Evolutionary conservation across 2,797 vertebrate genomes (phyloP), one percentile per base, ranked within the genome.

Genomic region (Coccyzus lansbergi): DNA sequence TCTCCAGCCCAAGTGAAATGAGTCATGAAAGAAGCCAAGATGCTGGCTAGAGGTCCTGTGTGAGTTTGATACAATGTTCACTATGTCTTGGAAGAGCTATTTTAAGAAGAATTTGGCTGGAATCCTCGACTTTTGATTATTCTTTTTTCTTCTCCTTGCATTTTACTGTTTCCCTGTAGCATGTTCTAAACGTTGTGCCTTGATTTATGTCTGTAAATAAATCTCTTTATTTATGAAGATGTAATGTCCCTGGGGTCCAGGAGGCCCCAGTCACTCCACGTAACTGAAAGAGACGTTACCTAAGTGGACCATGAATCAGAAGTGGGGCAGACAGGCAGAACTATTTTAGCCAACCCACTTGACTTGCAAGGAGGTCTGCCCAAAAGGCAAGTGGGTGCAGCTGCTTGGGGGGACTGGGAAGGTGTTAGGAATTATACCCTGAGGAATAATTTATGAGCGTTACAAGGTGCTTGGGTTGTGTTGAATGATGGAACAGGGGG

Each of bases 201-300:
- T 97, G 96, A 97, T 97, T 97, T 97, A 96, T 96, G 96, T 97
- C 92, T 95, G 93, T 96, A 96, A 97, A 97, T 96, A 96, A 95
- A 97, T 97, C 92, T 93, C 64, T 81, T 89, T 97, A 96, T 97
- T 97, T 97, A 96, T 95, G 93, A 95, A 95, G 94, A 95, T 95
- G 95, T 96, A 97, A 97, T 97, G 88, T 96, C 96, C 94, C 95
- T 87, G 84, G 91, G 93, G 95, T 95, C 93, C 92, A 83, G 74
- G 90, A 89, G 93, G 96, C 94, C 96, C 94, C 91, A 95, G 96
- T 90, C 79, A 84, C 95, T 96, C 90, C 90, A n/a, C 92, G 86
- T 64, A 94, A 93, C 94, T 59, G 87, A 96, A 96, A 93, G 96
- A 97, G 97, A 97, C 96, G 77, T 97, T 97, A 97, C 96, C 96